These are phyloP conservation scores for Alloscopus bannaensis DNA, from an alignment of 2,888 invertebrate genomes.

Conservation along the genomic window DNA sequence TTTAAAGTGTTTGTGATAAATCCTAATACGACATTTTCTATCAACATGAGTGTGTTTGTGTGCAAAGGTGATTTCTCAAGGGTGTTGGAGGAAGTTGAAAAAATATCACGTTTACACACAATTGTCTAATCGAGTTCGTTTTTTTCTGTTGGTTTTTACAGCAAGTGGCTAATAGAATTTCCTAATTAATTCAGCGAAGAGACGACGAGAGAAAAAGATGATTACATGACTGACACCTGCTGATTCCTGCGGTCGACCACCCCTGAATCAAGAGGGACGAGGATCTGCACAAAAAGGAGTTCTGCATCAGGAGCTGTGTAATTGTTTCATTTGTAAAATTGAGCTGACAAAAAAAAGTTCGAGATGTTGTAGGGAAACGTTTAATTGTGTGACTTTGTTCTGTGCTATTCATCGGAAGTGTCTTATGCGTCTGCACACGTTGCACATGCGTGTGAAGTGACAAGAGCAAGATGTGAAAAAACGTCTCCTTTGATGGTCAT, in stretches of 20 bases:
- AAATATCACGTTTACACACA: not conserved
- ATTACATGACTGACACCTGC: constrained; percentile 43
- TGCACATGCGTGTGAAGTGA: too few relatives aligned
- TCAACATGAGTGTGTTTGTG: not conserved
- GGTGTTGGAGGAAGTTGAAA: too few relatives aligned
- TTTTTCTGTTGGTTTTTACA: constrained; percentile 38
- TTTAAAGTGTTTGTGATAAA: too few relatives aligned
- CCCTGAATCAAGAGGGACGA: too few relatives aligned
- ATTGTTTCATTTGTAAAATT: too few relatives aligned
- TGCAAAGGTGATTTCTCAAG: constrained; percentile 2
- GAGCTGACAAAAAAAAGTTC: too few relatives aligned
- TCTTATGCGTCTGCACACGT: not conserved
- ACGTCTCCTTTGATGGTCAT: constrained; percentile 9
- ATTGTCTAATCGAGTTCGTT: constrained; percentile 24
- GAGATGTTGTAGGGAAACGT: too few relatives aligned
- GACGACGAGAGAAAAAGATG: constrained; percentile 35
- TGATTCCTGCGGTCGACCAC: constrained; percentile 29
- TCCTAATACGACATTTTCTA: too few relatives aligned
- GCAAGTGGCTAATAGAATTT: constrained; percentile 51
- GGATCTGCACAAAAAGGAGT: too few relatives aligned
- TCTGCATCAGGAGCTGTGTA: too few relatives aligned
- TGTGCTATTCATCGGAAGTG: too few relatives aligned
- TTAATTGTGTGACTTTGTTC: too few relatives aligned
- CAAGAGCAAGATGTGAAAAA: constrained; percentile 1
- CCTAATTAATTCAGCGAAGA: constrained; percentile 38